Evolutionary conservation across 2,888 invertebrate genomes (phyloP), one percentile per base, ranked within the genome.

Genomic region (Dicycla oo): DNA sequence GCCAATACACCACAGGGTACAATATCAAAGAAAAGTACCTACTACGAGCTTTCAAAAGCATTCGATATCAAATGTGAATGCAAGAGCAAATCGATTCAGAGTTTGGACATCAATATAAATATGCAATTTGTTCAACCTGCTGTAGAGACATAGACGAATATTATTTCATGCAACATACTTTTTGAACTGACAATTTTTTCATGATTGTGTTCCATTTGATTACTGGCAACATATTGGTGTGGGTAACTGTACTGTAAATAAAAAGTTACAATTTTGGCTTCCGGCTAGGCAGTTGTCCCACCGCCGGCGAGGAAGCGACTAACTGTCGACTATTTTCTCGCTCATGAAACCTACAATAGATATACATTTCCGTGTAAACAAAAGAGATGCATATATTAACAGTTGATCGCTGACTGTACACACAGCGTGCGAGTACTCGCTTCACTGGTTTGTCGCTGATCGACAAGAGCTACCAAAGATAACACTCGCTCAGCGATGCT

Each of bases 121-220:
- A 58, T 57, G 75, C 51, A 73, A 58, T 75, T 66, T 15, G 45
- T 75, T 67, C 51, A 51, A 57, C 40, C 23, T 40, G 68, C 49
- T 51, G 49, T 34, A 58, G 15, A 38, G 18, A 51, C 30, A 38
- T 53, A 3, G 43, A 26, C 57, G 51, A 65, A 66, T 65, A 65
- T 58, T 57, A 58, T 66, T 75, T 65, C 34, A 20, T 49, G 64
- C 20, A 56, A 56, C 47, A 43, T 56, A n/a, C 20, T 47, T 43
- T 62, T 47, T 58, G 7, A 34, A 57, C 6, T 8, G 43, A 15
- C n/a, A 20, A 20, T 45, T 30, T 74, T 73, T 51, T 34, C 15
- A 30, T 13, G n/a, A n/a, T n/a, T n/a, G n/a, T n/a, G 8, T 15
- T 34, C 6, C 34, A 30, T 18, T 54, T 26, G 23, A 56, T 74